These are phyloP conservation scores for Yponomeuta malinellus DNA, from an alignment of 2,888 invertebrate genomes.

Conservation along the genomic window DNA sequence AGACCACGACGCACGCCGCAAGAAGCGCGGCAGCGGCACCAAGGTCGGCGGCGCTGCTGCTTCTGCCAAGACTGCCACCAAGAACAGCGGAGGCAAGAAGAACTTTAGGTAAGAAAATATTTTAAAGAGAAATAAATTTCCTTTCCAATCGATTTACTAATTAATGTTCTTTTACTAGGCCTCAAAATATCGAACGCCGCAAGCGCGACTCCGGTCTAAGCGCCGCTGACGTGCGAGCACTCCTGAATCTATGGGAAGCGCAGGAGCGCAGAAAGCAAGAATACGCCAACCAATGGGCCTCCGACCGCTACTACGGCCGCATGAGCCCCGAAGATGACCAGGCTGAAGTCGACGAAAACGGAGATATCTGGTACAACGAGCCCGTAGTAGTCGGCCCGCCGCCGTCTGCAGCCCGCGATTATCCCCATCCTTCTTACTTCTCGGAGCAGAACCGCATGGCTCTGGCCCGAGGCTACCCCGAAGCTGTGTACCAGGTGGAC, in stretches of 20 bases:
- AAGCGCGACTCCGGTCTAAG: conserved; percentile 78
- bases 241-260: conserved; percentile 77
- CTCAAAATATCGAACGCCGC: conserved; percentile 62
- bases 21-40: conserved; percentile 62
- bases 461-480: conserved; percentile 55
- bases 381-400: conserved; percentile 70
- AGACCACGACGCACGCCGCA: conserved; percentile 40
- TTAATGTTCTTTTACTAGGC: conserved; percentile 28
- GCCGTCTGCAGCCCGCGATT: conserved; percentile 33
- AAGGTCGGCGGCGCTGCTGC: conserved; percentile 67
- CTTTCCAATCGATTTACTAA: not conserved
- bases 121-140: not conserved
- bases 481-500: conserved; percentile 59
- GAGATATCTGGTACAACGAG: conserved; percentile 76
- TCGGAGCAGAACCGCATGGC: conserved; percentile 68
- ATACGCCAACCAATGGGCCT: conserved; percentile 62
- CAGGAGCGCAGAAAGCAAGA: conserved; percentile 73
- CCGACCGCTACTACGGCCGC: conserved; percentile 57
- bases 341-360: conserved; percentile 67
- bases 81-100: conserved; percentile 66
- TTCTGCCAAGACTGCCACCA: conserved; percentile 63
- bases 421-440: conserved; percentile 62
- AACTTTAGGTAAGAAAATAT: conserved; percentile 54
- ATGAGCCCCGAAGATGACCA: conserved; percentile 66
- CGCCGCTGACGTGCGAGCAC: conserved; percentile 77